Conservation (phyloP, 2,888 invertebrate genomes). For the Lathronympha strigana region DNA sequence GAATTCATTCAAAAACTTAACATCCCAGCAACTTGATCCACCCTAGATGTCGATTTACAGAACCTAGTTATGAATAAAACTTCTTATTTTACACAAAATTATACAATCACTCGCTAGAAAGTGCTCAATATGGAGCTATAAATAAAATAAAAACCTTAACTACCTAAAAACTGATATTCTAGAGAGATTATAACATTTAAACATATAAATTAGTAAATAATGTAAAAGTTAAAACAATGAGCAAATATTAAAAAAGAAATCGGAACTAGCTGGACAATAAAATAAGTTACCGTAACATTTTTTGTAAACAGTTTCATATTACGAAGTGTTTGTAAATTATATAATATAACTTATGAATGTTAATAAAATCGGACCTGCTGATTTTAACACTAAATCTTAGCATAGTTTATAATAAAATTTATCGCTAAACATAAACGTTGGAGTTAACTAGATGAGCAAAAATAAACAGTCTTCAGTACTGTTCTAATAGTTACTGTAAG, state of each 20-base stretch:
- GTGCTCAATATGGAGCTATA: conserved; percentile 20
- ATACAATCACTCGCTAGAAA: conserved; percentile 10
- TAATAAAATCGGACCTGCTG: conserved; percentile 2
- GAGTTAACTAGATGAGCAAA: conserved; percentile 21
- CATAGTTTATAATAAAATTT: conserved; percentile 21
- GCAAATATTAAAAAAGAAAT: neutral
- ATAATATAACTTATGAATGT: neutral
- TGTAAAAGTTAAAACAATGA: neutral
- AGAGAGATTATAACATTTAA: conserved; percentile 2
- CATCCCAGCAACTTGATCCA: neutral
- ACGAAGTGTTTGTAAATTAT: too few relatives aligned
- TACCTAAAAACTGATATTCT: neutral
- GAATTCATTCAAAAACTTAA: neutral
- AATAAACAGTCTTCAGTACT: conserved; percentile 34
- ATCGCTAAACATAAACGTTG: conserved; percentile 13
- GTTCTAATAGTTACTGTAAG: conserved; percentile 6
- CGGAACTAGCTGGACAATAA: neutral
- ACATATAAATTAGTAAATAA: neutral
- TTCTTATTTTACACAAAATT: neutral
- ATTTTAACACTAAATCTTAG: conserved; percentile 3
- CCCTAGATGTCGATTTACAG: neutral
- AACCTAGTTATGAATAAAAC: conserved; percentile 10
- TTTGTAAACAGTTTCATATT: neutral
- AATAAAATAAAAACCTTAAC: neutral
- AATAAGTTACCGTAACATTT: neutral